Evolutionary conservation across 1,140 invertebrate species (phyloP).

Genomic region (Drosophila subobscura): DNA sequence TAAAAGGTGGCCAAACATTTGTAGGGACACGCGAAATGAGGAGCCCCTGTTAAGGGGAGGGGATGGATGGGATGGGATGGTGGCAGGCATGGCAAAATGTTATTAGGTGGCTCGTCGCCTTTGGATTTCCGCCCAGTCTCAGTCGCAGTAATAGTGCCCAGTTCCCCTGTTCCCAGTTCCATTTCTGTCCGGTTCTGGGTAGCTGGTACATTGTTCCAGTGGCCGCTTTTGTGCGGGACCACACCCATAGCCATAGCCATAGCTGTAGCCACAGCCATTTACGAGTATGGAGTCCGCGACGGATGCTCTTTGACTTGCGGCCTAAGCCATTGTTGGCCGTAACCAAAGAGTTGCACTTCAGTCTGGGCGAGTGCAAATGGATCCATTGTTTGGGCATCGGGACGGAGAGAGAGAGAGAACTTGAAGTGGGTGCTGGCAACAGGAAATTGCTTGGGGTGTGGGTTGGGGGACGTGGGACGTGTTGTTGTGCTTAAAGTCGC

Average conservation of each 20-base stretch:
- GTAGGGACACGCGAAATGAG: conserved; percentile 45
- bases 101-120: conserved; percentile 75
- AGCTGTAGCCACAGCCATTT: conserved; percentile 47
- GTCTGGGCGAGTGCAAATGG: conserved; percentile 65
- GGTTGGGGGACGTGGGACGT: background rate
- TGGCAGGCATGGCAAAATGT: conserved; percentile 48
- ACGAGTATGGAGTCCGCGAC: conserved; percentile 45
- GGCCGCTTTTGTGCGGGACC: conserved; percentile 50
- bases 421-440: conserved; percentile 45
- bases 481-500: too few relatives aligned
- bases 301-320: conserved; percentile 71
- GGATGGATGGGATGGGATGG: conserved; percentile 16
- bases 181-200: conserved; percentile 19
- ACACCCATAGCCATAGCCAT: conserved; percentile 10
- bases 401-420: conserved; percentile 15
- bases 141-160: background rate
- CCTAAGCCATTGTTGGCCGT: conserved; percentile 51
- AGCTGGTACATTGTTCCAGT: conserved; percentile 56
- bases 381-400: conserved; percentile 64
- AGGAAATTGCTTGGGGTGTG: conserved; percentile 53
- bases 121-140: conserved; percentile 55
- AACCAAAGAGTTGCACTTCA: conserved; percentile 75
- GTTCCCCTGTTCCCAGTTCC: conserved; percentile 43
- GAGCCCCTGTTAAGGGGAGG: background rate
- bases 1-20: conserved; percentile 75